Base-by-base conservation (phyloP, 2,888 invertebrate genomes). In the Eledona agricola region DNA sequence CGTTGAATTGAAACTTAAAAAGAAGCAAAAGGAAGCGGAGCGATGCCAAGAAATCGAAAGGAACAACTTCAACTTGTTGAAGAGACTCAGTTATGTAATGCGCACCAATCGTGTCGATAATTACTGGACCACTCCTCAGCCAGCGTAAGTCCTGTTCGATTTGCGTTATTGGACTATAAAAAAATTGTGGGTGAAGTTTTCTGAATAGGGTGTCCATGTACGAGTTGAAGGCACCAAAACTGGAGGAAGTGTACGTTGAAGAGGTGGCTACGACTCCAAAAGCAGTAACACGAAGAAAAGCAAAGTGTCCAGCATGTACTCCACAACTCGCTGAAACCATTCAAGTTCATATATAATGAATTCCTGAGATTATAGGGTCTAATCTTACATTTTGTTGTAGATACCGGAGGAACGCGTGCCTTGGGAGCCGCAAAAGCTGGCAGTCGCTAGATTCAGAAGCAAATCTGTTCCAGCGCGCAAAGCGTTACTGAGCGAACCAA, bases 11-110 rank as follows among this genome's bases (percentile, higher is more conserved):
- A 89, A 89, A 71, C 77, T 85, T 53, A 89, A 89, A 77, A 85
- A 87, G 70, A 76, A 81, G 37, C 88, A 88, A 71, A 80, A 80
- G 22, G 89, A 89, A 75, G 77, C 77, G 19, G 89, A 90, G 67
- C 79, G 89, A 22, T 80, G 80, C 60, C 71, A 76, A 49, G 80
- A 81, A 73, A 85, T 89, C 28, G 82, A 85, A 72, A 77, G 77
- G 37, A 88, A 89, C 66, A 90, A 90, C 77, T 81, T 84, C 64
- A 80, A 84, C 28, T 73, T 90, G 47, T 75, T 89, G 61, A 85
- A 87, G 75, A 82, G 86, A 34, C 78, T 89, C 58, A 78, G 79
- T 47, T 78, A 80, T 59, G 84, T 89, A 63, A 88, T 87, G 87
- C 77, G 75, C 51, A 82, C 79, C 20, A 85, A 82, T 67, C 77